These are phyloP conservation scores for Encarsia formosa DNA, from an alignment of 2,888 invertebrate genomes.

Conservation along the genomic window DNA sequence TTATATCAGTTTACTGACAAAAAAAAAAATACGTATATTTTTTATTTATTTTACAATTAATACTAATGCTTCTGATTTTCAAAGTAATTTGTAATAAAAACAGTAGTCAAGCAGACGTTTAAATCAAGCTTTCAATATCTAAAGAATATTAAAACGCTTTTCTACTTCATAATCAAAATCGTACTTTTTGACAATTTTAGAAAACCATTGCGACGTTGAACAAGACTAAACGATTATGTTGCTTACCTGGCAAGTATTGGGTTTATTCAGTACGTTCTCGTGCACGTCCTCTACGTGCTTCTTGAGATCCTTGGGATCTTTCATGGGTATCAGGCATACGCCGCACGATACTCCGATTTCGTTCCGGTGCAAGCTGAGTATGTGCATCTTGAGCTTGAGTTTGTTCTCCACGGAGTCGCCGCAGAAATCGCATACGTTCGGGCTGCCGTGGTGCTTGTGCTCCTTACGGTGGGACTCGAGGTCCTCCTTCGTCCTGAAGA, in stretches of 20 bases:
- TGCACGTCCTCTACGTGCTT: constrained; percentile 57
- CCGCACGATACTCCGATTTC: constrained; percentile 58
- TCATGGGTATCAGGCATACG: constrained; percentile 57
- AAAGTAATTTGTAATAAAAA: too few relatives aligned
- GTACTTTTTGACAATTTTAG: too few relatives aligned
- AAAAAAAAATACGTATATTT: too few relatives aligned
- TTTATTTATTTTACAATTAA: too few relatives aligned
- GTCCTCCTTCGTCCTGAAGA: constrained; percentile 55
- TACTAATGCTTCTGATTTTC: too few relatives aligned
- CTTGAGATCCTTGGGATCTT: constrained; percentile 56
- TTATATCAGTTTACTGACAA: background rate
- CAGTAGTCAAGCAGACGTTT: too few relatives aligned
- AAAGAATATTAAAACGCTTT: too few relatives aligned
- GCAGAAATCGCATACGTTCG: constrained; percentile 59
- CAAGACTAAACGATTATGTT: too few relatives aligned
- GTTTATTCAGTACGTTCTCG: constrained; percentile 51
- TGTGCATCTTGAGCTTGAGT: constrained; percentile 59
- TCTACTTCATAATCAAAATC: too few relatives aligned
- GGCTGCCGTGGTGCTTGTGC: constrained; percentile 51
- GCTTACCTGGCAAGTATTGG: constrained; percentile 55
- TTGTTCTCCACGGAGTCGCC: constrained; percentile 58
- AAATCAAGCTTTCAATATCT: too few relatives aligned
- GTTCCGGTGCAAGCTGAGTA: constrained; percentile 56
- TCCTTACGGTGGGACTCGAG: constrained; percentile 54
- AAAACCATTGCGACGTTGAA: background rate